Evolutionary conservation across 2,888 invertebrate genomes (phyloP), one percentile per base, ranked within the genome.

Genomic region (Tenthredo livida): DNA sequence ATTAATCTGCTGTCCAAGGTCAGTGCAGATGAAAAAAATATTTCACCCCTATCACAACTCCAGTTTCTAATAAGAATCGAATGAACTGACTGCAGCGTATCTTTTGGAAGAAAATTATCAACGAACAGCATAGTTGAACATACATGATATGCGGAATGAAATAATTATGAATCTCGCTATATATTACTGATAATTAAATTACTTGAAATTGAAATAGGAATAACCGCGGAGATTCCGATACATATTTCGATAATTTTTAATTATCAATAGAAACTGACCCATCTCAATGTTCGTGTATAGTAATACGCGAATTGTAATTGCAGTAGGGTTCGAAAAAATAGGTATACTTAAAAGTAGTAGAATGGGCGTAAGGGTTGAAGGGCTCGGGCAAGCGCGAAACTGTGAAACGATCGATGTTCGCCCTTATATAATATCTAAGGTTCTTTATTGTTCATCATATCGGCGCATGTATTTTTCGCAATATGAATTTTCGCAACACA

Each of bases 301-400:
- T 12, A 9, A 61, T 25, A 61, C 25, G 25, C 61, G 61, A 25
- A 61, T 29, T 3, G 10, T 61, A 25, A 61, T 25, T 25, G 4
- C 12, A 61, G 12, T 21, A 21, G 25, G 61, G 25, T 25, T 21
- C 12, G 6, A 33, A 33, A 33, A 33, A 67, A 33, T 33, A 33
- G 1, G 2, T 67, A 67, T 67, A 21, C 40, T 25, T 80, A 58
- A 80, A 21, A 40, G 2, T 58, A 61, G 61, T 61, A 40, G n/a
- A 25, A n/a, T 83, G 83, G 83, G 83, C 83, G 83, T 43, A 83
- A 83, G 83, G 70, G 6, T 80, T 61, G 80, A 61, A 83, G 70
- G 83, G 61, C 80, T 80, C 65, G 80, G 43, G 83, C 83, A 83
- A 47, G 83, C 83, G 83, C 83, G 83, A 83, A 83, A 47, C 67